These are phyloP conservation scores for Phalloptychus januarius DNA, from an alignment of 2,797 vertebrate genomes.

Conservation along the genomic window DNA sequence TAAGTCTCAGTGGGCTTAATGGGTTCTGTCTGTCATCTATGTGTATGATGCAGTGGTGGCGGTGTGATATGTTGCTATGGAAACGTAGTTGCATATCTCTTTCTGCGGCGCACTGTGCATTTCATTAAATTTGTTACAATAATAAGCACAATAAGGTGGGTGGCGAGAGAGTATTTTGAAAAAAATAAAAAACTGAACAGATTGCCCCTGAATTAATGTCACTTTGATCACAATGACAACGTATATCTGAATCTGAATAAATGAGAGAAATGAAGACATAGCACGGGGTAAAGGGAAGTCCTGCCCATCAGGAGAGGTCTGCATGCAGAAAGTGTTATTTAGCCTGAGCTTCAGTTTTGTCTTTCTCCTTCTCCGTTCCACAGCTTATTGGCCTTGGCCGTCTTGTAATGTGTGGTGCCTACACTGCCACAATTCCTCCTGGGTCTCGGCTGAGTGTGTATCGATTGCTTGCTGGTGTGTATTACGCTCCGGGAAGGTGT, in stretches of 20 bases:
- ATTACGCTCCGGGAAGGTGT: constrained; percentile 76
- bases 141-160: constrained; percentile 65
- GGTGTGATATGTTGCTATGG: constrained; percentile 75
- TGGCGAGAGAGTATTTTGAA: constrained; percentile 52
- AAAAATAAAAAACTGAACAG: constrained; percentile 38
- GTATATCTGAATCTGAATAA: constrained; percentile 49
- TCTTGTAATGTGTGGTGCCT: constrained; percentile 78
- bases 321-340: constrained; percentile 63
- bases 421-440: constrained; percentile 81
- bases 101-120: constrained; percentile 50
- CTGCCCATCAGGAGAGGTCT: constrained; percentile 29
- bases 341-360: constrained; percentile 53
- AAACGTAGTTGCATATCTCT: constrained; percentile 69
- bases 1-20: constrained; percentile 67
- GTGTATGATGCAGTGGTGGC: constrained; percentile 70
- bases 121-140: constrained; percentile 65
- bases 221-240: constrained; percentile 52
- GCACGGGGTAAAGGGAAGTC: constrained; percentile 12
- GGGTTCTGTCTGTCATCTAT: constrained; percentile 77
- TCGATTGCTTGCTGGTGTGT: constrained; percentile 80
- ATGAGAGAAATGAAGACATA: constrained; percentile 47
- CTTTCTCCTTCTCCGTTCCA: constrained; percentile 56
- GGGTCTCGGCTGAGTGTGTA: constrained; percentile 76
- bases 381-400: constrained; percentile 79
- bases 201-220: constrained; percentile 53